Evolutionary conservation across 2,113 vertebrate species (phyloP).

Genomic region (Menidia beryllina): DNA sequence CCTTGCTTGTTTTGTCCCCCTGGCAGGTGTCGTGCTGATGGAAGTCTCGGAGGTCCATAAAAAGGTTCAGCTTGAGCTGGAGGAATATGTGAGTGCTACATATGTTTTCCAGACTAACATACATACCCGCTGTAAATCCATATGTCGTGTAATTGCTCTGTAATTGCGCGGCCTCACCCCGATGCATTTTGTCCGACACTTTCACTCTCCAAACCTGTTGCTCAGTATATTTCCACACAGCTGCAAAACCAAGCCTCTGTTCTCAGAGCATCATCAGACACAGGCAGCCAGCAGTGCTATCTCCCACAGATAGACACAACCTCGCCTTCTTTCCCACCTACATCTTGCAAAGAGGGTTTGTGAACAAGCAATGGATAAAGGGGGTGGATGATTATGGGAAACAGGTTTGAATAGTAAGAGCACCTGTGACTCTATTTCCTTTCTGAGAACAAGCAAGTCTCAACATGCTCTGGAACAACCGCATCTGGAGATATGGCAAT

Average conservation of each 20-base stretch:
- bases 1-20: conserved; percentile 32
- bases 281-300: not conserved
- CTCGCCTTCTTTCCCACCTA: conserved; percentile 1
- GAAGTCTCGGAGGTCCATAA: conserved; percentile 94
- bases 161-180: conserved; percentile 19
- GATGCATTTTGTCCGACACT: not conserved
- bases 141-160: not conserved
- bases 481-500: conserved; percentile 53
- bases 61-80: conserved; percentile 90
- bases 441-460: conserved; percentile 62
- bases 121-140: not conserved
- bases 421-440: conserved; percentile 49
- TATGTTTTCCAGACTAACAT: not conserved
- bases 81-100: conserved; percentile 90
- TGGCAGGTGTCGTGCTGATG: conserved; percentile 89
- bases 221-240: conserved; percentile 2
- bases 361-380: conserved; percentile 5
- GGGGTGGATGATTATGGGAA: conserved; percentile 24
- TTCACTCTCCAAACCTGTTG: conserved; percentile 22
- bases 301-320: conserved; percentile 1
- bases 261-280: conserved; percentile 3
- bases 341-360: not conserved
- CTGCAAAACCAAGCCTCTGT: not conserved
- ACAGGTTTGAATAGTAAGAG: conserved; percentile 33
- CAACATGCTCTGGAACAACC: conserved; percentile 63